Percentiles rank a stretch among this genome's conserved stretches.
phyloP scores from a whole-genome alignment of 2,888 invertebrate genomes.

The Leucophenga maculata region DNA sequence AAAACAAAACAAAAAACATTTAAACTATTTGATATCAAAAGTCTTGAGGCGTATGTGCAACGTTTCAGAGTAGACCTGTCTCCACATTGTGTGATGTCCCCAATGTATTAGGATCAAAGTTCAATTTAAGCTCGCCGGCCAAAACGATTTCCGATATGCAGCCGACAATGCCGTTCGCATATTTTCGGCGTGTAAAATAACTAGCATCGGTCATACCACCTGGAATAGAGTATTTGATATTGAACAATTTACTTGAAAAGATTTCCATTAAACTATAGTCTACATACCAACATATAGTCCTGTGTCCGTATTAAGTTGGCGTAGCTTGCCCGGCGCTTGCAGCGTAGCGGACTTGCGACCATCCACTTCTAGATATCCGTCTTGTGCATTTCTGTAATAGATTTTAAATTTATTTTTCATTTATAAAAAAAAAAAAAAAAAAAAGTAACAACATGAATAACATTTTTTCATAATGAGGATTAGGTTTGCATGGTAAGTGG shows the following conservation, averaged over 20 bases:
- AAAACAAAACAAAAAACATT: constrained; percentile 48
- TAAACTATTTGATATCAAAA: constrained; percentile 70
- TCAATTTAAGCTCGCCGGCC: constrained; percentile 85
- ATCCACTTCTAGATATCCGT: constrained; percentile 91
- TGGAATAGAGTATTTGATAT: constrained; percentile 66
- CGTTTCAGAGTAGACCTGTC: constrained; percentile 72
- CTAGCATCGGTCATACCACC: constrained; percentile 87
- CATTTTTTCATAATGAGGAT: no score
- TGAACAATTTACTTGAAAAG: background rate
- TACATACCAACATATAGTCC: constrained; percentile 89
- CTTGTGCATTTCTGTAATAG: constrained; percentile 82
- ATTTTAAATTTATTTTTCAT: background rate
- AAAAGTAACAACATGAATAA: no score
- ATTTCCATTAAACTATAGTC: background rate
- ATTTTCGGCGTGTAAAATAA: constrained; percentile 80
- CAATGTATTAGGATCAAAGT: constrained; percentile 74
- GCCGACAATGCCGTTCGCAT: constrained; percentile 83
- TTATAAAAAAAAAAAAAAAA: background rate
- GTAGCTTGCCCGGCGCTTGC: constrained; percentile 87
- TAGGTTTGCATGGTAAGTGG: no score
- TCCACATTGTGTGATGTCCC: constrained; percentile 72
- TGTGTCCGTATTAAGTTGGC: constrained; percentile 88
- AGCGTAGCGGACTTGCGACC: constrained; percentile 85
- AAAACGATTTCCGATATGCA: constrained; percentile 88
- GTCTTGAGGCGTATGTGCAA: constrained; percentile 59